Percentiles rank a stretch among this genome's conserved stretches.
phyloP scores from a whole-genome alignment of 2,797 vertebrate species.

The Eulemur albifrons region DNA sequence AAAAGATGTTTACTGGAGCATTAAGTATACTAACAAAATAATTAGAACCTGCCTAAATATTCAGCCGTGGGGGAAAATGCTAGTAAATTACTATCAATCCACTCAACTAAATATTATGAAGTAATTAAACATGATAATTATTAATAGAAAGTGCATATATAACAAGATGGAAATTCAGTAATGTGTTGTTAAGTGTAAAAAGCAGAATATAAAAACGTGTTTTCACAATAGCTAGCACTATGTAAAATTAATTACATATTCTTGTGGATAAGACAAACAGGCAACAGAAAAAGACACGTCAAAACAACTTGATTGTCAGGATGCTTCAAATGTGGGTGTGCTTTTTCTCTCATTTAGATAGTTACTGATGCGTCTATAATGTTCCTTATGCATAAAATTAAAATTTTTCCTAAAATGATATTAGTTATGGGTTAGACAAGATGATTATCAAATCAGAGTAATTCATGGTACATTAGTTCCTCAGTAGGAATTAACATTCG shows the following conservation, averaged over 20 bases:
- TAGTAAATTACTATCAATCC: constrained; percentile 30
- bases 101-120: constrained; percentile 46
- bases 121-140: constrained; percentile 59
- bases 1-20: background rate
- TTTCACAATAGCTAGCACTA: constrained; percentile 12
- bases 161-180: constrained; percentile 36
- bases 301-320: background rate
- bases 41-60: constrained; percentile 48
- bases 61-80: background rate
- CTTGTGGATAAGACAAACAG: background rate
- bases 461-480: background rate
- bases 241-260: background rate
- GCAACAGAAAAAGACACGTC: background rate
- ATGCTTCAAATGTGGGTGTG: background rate
- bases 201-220: constrained; percentile 37
- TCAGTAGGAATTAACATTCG: background rate
- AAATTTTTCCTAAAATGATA: constrained; percentile 14
- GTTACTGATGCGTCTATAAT: background rate
- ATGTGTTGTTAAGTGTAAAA: constrained; percentile 28
- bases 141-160: constrained; percentile 11
- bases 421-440: background rate
- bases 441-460: constrained; percentile 34
- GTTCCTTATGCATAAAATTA: constrained; percentile 7
- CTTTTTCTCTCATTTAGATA: constrained; percentile 11
- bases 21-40: constrained; percentile 58